A percentile compares a stretch with the other conserved stretches of the same genome.
phyloP scores from a whole-genome alignment of 2,797 vertebrate species.

The Acipenser oxyrinchus region DNA sequence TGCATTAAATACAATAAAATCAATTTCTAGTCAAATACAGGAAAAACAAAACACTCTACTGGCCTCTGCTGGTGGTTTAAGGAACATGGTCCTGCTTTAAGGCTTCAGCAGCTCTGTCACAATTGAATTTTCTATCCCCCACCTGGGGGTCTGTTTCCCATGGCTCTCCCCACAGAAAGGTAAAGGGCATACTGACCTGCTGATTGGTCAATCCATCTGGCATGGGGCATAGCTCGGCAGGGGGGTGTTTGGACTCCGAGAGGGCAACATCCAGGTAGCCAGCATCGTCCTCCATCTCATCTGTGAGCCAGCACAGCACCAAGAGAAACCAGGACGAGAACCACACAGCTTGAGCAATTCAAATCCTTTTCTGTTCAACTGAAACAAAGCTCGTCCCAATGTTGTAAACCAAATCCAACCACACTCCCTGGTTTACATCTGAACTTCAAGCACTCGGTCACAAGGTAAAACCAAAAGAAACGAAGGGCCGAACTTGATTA shows the following conservation, averaged over 20 bases:
- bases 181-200: slow-evolving; percentile 56
- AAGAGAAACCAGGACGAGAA: no score
- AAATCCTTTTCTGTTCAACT: no score
- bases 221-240: slow-evolving; percentile 74
- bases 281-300: slow-evolving; percentile 45
- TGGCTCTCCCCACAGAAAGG: neutral
- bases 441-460: no score
- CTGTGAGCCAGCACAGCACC: slow-evolving; percentile 23
- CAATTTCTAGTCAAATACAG: neutral
- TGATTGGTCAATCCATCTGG: slow-evolving; percentile 75
- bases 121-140: neutral
- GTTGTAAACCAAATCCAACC: no score
- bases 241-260: slow-evolving; percentile 69
- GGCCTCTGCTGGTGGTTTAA: neutral
- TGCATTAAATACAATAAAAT: no score
- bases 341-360: no score
- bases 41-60: neutral
- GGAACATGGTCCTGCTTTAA: neutral
- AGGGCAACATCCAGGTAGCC: slow-evolving; percentile 58
- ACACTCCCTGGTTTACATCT: no score
- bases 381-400: no score
- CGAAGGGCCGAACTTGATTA: no score
- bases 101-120: no score
- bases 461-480: no score
- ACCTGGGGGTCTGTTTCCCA: neutral